Percentiles rank a stretch among this genome's conserved stretches.
Conservation (phyloP, 2,888 invertebrate species). For the Apamea monoglypha region DNA sequence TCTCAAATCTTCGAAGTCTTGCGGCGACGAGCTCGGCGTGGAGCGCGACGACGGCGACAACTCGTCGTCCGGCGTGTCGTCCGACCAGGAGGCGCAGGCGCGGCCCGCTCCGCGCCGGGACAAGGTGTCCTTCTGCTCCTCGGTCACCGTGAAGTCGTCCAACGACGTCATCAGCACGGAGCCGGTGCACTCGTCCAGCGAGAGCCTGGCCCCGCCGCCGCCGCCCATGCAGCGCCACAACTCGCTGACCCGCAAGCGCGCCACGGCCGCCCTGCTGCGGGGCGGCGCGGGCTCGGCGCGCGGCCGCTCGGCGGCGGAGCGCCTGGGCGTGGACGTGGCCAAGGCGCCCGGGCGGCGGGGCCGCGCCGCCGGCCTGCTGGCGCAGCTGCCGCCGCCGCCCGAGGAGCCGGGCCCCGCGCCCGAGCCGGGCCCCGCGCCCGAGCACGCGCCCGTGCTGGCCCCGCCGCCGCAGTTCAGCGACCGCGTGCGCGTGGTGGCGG, state of each 20-base stretch:
- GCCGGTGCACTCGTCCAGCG: constrained; percentile 88
- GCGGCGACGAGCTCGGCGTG: constrained; percentile 94
- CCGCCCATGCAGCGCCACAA: constrained; percentile 91
- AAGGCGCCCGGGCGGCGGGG: constrained; percentile 87
- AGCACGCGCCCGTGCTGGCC: constrained; percentile 91
- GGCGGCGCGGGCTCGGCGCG: constrained; percentile 77
- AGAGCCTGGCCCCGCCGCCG: constrained; percentile 84
- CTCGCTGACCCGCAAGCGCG: constrained; percentile 91
- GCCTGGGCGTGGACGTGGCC: constrained; percentile 84
- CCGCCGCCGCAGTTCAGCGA: constrained; percentile 98
- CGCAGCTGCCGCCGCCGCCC: constrained; percentile 95
- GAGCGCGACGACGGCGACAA: constrained; percentile 95
- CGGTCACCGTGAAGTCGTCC: constrained; percentile 88
- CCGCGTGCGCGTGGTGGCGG: constrained; percentile 95
- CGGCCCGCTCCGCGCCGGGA: constrained; percentile 81
- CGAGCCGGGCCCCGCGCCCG: constrained; percentile 92
- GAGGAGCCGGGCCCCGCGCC: constrained; percentile 93
- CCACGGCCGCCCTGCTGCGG: constrained; percentile 90
- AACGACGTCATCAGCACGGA: constrained; percentile 90
- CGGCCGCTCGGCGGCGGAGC: constrained; percentile 84
- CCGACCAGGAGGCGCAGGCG: constrained; percentile 93
- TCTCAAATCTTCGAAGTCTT: constrained; percentile 96
- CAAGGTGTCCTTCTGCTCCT: constrained; percentile 88
- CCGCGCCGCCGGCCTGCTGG: constrained; percentile 93
- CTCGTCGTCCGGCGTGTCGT: constrained; percentile 96